Evolutionary conservation across 2,888 invertebrate genomes (phyloP).

Genomic region (Drosophila macrospina): DNA sequence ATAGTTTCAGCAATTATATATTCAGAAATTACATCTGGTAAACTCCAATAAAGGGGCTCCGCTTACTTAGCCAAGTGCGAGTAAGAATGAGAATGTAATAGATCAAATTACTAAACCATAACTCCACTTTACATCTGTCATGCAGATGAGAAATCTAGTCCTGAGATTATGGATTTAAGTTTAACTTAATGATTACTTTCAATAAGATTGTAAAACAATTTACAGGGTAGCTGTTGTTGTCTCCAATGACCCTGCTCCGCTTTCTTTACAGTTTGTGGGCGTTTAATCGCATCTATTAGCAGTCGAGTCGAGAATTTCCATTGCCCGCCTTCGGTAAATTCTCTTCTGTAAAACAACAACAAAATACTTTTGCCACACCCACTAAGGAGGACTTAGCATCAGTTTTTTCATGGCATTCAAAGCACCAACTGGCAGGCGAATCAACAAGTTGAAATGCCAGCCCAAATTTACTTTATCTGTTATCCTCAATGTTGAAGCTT

Average conservation of each 20-base stretch:
- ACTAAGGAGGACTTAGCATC: conserved; percentile 13
- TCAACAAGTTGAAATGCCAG: conserved; percentile 62
- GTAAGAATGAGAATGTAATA: too few species aligned
- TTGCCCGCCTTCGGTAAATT: conserved; percentile 41
- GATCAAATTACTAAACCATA: too few species aligned
- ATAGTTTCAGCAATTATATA: too few species aligned
- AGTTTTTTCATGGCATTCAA: conserved; percentile 1
- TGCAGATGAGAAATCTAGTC: too few species aligned
- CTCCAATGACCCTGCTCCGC: conserved; percentile 27
- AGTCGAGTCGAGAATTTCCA: conserved; percentile 38
- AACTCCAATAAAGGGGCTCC: too few species aligned
- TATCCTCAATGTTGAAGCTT: conserved; percentile 32
- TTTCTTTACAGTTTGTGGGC: conserved; percentile 56
- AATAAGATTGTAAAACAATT: neutral
- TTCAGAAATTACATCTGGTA: too few species aligned
- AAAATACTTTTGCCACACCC: conserved; percentile 41
- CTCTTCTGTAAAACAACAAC: conserved; percentile 44
- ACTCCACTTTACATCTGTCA: too few species aligned
- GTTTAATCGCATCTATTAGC: conserved; percentile 80
- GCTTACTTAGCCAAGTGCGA: too few species aligned
- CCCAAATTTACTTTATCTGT: conserved; percentile 29
- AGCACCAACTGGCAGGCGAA: conserved; percentile 42
- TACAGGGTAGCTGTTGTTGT: conserved; percentile 14
- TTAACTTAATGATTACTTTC: too few species aligned
- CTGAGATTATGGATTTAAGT: too few species aligned